Percentiles rank a stretch among this genome's conserved stretches.
phyloP scores from a whole-genome alignment of 2,888 invertebrate species.

The Endomychus coccineus region DNA sequence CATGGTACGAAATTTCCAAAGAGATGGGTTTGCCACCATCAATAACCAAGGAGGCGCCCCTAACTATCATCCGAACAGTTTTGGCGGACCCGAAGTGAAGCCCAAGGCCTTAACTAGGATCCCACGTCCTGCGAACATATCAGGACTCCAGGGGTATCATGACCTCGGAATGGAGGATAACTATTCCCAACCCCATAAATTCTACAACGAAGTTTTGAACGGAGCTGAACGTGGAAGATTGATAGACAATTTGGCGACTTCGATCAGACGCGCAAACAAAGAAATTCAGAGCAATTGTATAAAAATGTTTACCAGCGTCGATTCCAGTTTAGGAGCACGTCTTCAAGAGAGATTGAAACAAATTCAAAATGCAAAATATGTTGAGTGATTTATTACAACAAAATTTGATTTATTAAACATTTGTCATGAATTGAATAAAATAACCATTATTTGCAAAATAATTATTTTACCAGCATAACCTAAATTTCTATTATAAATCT shows the following conservation, averaged over 20 bases:
- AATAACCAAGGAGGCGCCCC: slow-evolving; percentile 80
- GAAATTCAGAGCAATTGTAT: slow-evolving; percentile 56
- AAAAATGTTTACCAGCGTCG: slow-evolving; percentile 58
- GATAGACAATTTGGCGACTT: slow-evolving; percentile 68
- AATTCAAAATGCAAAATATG: too few relatives aligned
- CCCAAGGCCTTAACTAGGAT: slow-evolving; percentile 52
- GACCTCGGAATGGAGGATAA: slow-evolving; percentile 84
- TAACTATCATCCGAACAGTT: slow-evolving; percentile 93
- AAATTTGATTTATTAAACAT: too few relatives aligned
- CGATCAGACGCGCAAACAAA: slow-evolving; percentile 61
- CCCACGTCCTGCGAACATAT: slow-evolving; percentile 49
- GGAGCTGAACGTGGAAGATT: slow-evolving; percentile 62
- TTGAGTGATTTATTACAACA: too few relatives aligned
- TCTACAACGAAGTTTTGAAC: slow-evolving; percentile 73
- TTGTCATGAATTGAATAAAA: too few relatives aligned
- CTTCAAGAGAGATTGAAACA: slow-evolving; percentile 11
- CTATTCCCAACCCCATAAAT: slow-evolving; percentile 69
- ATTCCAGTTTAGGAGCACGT: slow-evolving; percentile 62
- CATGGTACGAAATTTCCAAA: slow-evolving; percentile 68
- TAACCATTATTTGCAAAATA: too few relatives aligned
- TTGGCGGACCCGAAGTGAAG: slow-evolving; percentile 74
- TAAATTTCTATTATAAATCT: too few relatives aligned
- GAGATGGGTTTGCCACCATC: slow-evolving; percentile 72
- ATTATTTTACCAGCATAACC: too few relatives aligned
- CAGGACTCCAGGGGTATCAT: slow-evolving; percentile 70